Base-by-base conservation (phyloP, 2,888 invertebrate species). In the Drosophila yooni region DNA sequence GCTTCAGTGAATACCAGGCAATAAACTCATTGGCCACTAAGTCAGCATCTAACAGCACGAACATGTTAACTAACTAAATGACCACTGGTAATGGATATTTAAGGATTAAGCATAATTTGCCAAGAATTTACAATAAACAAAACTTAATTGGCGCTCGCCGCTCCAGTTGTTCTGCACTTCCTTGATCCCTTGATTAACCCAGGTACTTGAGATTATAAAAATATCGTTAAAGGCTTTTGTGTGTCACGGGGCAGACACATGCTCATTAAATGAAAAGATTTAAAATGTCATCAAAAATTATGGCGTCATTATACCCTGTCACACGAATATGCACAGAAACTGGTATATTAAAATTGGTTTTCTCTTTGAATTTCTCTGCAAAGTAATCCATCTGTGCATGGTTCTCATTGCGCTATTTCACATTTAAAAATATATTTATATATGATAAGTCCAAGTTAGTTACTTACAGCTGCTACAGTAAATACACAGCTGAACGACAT, bases 201-300 rank as follows among this genome's bases (percentile, higher is more conserved):
- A 46, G 51, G 56, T 82, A 79, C 82, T 89, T 70, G 67, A 79
- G 82, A 89, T 76, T 87, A 84, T 79, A 70, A 76, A 81, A 84
- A 72, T 71, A 36, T 76, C 82, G 83, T 76, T 76, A 64, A 82
- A 65, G 65, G 71, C 68, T 66, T 70, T 63, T 67, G 43, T 65
- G 59, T 78, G 65, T 72, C 60, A 62, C 52, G 51, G 34, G 68
- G 18, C 38, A 31, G 27, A 25, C 53, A 61, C 38, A 72, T 36
- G 60, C 74, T 78, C 81, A 88, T 88, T 76, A 64, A 79, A 85
- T 52, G 34, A 64, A 54, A 69, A 48, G 70, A 76, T 79, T 88
- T 36, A 56, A 77, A 64, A 46, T 69, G 76, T 27, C 43, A 64
- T 38, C 53, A 46, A 62, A 46, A 60, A 75, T 73, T 61, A 68